Base-by-base conservation (phyloP, 1,140 invertebrate species). In the Bilobella aurantiaca region DNA sequence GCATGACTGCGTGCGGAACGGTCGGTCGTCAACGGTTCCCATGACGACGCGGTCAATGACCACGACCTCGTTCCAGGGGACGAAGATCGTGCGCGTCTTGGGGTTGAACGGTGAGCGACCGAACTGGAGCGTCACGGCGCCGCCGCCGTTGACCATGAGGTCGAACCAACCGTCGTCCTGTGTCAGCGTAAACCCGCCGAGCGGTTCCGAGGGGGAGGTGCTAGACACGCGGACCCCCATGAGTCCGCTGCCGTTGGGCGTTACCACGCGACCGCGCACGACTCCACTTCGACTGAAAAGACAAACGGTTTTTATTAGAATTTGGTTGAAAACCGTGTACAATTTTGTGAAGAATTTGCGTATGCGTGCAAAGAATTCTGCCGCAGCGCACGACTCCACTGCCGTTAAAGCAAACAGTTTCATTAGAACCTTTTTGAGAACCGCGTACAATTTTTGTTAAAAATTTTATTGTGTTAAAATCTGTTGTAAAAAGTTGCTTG, bases 31-130 rank as follows among this genome's bases (percentile, higher is more conserved):
- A 16, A 86, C 86, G 18, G 68, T 49, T 69, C 88, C 88, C 90
- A 94, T 93, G 0, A 87, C 77, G 30, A 93, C 85, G 34, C 87
- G 86, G 71, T 93, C 89, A 67, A 94, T 92, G 57, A 94, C 92
- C 14, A 95, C 87, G 62, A 91, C 88, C 83, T 96, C 91, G 79
- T 98, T 98, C 92, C 94, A 96, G 1, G 93, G 93, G 23, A 97
- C 91, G 75, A 90, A 91, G 2, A 97, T 89, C 62, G 95, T 93
- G 74, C 90, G 85, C n/a, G 85, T 89, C 69, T 91, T 87, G 0
- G 90, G 85, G 58, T 89, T 86, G 77, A 97, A 97, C 0, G 93
- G 93, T 37, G 90, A 87, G 65, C 94, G 82, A 60, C 94, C 91
- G 75, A 98, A 97, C 75, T 94, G 89, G 16, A 98, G 78, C 0